These are phyloP conservation scores for Leucophora obtusa DNA, from an alignment of 2,888 invertebrate genomes.

Conservation along the genomic window DNA sequence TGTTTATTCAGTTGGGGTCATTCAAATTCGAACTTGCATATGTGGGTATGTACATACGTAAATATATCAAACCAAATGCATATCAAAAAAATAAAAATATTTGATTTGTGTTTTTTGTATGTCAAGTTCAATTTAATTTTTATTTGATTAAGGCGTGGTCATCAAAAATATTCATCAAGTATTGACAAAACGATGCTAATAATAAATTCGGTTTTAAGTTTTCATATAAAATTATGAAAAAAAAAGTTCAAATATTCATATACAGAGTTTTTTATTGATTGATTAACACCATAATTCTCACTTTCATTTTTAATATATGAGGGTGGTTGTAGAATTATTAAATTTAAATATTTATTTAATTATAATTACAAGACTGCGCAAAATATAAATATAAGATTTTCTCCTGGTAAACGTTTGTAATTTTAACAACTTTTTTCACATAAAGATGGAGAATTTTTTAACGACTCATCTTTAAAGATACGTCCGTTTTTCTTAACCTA, in stretches of 20 bases:
- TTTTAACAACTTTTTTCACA: too few species aligned
- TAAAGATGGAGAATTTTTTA: too few species aligned
- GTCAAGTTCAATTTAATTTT: slow-evolving; percentile 64
- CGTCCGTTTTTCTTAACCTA: too few species aligned
- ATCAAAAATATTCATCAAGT: background rate
- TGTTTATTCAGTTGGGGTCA: background rate
- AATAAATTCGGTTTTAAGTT: slow-evolving; percentile 13
- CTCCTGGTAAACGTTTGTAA: too few species aligned
- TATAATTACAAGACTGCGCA: too few species aligned
- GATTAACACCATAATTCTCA: slow-evolving; percentile 37
- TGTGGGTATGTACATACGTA: too few species aligned
- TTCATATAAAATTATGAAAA: background rate
- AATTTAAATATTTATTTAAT: too few species aligned
- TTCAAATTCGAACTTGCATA: too few species aligned
- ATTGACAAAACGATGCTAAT: background rate
- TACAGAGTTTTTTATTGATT: background rate
- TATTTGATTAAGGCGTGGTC: slow-evolving; percentile 56
- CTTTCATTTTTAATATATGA: slow-evolving; percentile 15
- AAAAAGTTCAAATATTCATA: background rate
- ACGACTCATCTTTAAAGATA: too few species aligned
- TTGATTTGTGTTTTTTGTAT: slow-evolving; percentile 49
- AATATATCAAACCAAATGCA: slow-evolving; percentile 2
- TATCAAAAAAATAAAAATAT: slow-evolving; percentile 22
- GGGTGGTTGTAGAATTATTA: background rate
- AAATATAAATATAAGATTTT: too few species aligned